A percentile compares a stretch with the other conserved stretches of the same genome.
Conservation (phyloP, 2,113 vertebrate species). For the Hippocampus barbouri region DNA sequence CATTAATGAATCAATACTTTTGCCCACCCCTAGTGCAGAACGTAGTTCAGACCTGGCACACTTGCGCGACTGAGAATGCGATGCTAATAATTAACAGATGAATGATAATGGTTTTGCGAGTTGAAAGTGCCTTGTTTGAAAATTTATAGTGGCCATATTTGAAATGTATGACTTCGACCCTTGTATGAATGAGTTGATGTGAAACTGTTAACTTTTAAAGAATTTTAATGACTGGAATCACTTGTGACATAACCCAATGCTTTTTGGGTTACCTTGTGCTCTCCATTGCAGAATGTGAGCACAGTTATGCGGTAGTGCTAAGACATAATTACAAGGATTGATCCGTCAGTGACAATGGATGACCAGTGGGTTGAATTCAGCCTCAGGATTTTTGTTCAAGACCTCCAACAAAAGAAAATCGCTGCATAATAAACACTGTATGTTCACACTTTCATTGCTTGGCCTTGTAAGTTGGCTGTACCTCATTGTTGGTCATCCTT, state of each 20-base stretch:
- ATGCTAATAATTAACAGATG: neutral
- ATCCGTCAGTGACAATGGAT: slow-evolving; percentile 38
- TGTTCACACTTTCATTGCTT: slow-evolving; percentile 28
- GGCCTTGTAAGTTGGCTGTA: slow-evolving; percentile 38
- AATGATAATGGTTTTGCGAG: neutral
- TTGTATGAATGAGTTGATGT: slow-evolving; percentile 9
- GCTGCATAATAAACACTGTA: slow-evolving; percentile 35
- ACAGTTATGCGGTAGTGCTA: slow-evolving; percentile 17
- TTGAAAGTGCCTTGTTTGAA: neutral
- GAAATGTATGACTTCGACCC: neutral
- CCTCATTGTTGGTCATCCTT: slow-evolving; percentile 32
- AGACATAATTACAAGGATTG: slow-evolving; percentile 53
- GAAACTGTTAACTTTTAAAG: slow-evolving; percentile 27
- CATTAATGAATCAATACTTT: no score
- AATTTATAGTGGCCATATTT: neutral
- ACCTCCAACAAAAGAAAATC: slow-evolving; percentile 42
- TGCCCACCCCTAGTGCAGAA: neutral
- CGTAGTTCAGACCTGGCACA: neutral
- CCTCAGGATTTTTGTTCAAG: slow-evolving; percentile 28
- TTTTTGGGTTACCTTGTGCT: slow-evolving; percentile 17
- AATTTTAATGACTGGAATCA: slow-evolving; percentile 38
- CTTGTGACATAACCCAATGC: slow-evolving; percentile 25
- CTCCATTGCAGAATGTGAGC: slow-evolving; percentile 35
- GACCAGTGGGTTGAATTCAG: slow-evolving; percentile 37
- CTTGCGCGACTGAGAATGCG: neutral